Conservation (phyloP, 2,888 invertebrate genomes). For the Philereme vetulata region DNA sequence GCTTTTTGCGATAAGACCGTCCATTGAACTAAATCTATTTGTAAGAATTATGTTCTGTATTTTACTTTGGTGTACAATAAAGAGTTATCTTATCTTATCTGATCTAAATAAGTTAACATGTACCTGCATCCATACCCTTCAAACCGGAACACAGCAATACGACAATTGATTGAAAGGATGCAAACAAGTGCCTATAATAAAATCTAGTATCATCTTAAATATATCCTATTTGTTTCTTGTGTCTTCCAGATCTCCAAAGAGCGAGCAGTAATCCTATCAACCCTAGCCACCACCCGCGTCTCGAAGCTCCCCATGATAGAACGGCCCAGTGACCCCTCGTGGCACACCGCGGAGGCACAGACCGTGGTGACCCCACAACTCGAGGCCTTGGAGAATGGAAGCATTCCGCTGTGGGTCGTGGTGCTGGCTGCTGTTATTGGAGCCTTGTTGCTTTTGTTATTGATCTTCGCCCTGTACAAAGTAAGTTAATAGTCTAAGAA, state of each 20-base stretch:
- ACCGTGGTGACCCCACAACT: constrained; percentile 88
- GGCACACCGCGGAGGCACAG: constrained; percentile 87
- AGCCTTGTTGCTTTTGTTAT: constrained; percentile 89
- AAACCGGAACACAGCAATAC: no score
- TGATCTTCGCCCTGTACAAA: constrained; percentile 92
- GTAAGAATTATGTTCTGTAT: no score
- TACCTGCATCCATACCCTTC: no score
- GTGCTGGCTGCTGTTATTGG: constrained; percentile 93
- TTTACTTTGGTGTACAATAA: no score
- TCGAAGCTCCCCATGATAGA: constrained; percentile 89
- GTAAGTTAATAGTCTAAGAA: constrained; percentile 68
- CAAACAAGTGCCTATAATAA: no score
- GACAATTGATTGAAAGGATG: no score
- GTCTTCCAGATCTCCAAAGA: constrained; percentile 65
- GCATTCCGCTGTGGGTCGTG: constrained; percentile 94
- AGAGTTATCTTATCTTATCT: no score
- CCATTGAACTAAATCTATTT: no score
- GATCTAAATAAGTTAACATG: no score
- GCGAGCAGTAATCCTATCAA: constrained; percentile 87
- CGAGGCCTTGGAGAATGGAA: constrained; percentile 85
- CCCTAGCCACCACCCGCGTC: constrained; percentile 89
- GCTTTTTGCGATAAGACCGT: no score
- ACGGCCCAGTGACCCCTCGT: constrained; percentile 82
- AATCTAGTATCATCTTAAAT: no score
- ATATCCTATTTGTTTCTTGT: no score